Evolutionary conservation across 2,888 invertebrate species (phyloP).

Genomic region (Caenorhabditis zanzibari): DNA sequence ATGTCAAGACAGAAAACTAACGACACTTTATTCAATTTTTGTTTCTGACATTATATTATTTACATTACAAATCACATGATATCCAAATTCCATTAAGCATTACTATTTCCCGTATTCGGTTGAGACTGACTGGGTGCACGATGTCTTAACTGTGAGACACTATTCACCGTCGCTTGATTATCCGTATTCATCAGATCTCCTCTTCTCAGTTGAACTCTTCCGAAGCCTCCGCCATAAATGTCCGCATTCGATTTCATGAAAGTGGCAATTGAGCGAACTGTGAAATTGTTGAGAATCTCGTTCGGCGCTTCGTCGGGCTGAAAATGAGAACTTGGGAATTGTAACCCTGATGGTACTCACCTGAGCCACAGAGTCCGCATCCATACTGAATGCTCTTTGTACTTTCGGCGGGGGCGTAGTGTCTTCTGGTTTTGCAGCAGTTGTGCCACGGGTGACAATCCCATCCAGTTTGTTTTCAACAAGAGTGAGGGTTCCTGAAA

Average conservation of each 20-base stretch:
- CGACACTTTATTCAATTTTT: background rate
- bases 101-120: constrained; percentile 19
- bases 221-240: constrained; percentile 76
- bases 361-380: constrained; percentile 40
- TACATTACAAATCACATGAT: constrained; percentile 4
- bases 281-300: constrained; percentile 75
- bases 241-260: constrained; percentile 74
- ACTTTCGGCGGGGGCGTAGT: constrained; percentile 28
- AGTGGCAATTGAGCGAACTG: constrained; percentile 75
- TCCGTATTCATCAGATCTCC: constrained; percentile 64
- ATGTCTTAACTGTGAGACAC: constrained; percentile 49
- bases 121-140: constrained; percentile 32
- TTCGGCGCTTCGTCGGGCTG: constrained; percentile 58
- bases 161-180: constrained; percentile 60
- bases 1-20: background rate
- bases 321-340: background rate
- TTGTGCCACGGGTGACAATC: constrained; percentile 35
- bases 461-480: constrained; percentile 59
- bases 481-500: constrained; percentile 49
- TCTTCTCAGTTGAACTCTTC: constrained; percentile 71
- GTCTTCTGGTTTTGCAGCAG: constrained; percentile 19
- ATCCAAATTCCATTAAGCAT: constrained; percentile 13
- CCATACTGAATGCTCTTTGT: constrained; percentile 47
- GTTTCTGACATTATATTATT: background rate
- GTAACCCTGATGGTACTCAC: too few relatives aligned